Conservation (phyloP, 1,140 invertebrate genomes). For the Aphelenchoides besseyi region DNA sequence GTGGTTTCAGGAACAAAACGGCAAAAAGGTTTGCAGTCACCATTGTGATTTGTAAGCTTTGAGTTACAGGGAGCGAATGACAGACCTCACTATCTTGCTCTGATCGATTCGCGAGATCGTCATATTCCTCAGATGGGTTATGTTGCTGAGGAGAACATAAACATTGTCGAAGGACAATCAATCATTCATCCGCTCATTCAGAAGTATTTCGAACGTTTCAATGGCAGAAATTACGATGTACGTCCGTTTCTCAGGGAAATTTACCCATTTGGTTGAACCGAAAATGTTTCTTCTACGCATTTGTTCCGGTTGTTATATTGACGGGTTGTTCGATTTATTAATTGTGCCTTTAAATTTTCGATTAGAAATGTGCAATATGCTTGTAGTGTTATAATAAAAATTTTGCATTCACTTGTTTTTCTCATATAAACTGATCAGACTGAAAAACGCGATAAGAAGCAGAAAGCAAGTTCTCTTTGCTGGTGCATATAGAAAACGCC, state of each 20-base stretch:
- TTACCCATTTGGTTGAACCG: constrained; percentile 18
- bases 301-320: neutral
- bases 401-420: neutral
- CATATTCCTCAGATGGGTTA: constrained; percentile 62
- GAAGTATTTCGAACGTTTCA: constrained; percentile 26
- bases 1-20: constrained; percentile 41
- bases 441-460: too few relatives aligned
- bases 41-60: neutral
- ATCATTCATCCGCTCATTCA: constrained; percentile 38
- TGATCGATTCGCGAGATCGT: constrained; percentile 63
- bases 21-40: neutral
- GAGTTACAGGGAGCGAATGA: constrained; percentile 14
- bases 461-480: neutral
- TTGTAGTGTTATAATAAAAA: neutral
- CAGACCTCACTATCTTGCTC: constrained; percentile 63
- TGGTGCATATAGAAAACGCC: neutral
- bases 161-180: constrained; percentile 56
- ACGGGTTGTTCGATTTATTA: too few relatives aligned
- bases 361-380: neutral
- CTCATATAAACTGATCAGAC: too few relatives aligned
- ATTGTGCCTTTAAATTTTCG: neutral
- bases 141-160: constrained; percentile 63
- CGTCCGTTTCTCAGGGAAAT: constrained; percentile 17
- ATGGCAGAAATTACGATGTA: constrained; percentile 5
- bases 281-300: constrained; percentile 8